These are phyloP conservation scores for Thysanoteuthis rhombus DNA, from an alignment of 2,888 invertebrate species.

Conservation along the genomic window DNA sequence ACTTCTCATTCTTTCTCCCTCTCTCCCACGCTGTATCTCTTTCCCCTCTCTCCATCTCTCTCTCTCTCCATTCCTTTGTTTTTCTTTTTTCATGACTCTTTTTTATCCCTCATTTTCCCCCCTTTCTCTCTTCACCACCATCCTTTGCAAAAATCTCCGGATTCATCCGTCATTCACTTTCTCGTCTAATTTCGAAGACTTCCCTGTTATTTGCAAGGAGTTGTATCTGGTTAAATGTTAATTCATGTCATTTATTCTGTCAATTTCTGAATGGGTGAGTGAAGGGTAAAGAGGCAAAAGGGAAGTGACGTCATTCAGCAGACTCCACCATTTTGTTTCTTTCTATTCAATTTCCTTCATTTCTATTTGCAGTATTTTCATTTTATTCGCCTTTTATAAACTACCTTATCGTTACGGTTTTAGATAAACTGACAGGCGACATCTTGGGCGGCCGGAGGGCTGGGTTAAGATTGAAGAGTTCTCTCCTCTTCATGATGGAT, in stretches of 20 bases:
- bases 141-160: not conserved
- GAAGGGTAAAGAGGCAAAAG: not conserved
- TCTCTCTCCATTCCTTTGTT: not conserved
- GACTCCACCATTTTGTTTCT: not conserved
- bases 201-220: not conserved
- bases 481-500: not conserved
- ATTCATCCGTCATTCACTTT: not conserved
- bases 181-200: not conserved
- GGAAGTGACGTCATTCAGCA: not conserved
- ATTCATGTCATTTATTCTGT: not conserved
- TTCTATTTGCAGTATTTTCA: not conserved
- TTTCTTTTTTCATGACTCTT: too few relatives aligned
- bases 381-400: not conserved
- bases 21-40: not conserved
- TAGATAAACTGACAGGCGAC: slow-evolving; percentile 12
- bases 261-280: not conserved
- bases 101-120: too few relatives aligned
- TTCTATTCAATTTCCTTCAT: not conserved
- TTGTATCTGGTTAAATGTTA: not conserved
- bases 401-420: not conserved
- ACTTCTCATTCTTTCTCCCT: not conserved
- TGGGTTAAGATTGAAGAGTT: not conserved
- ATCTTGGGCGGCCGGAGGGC: not conserved
- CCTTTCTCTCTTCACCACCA: not conserved
- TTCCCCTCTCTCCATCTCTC: not conserved